Evolutionary conservation across 2,888 invertebrate genomes (phyloP), one percentile per base, ranked within the genome.

Genomic region (Microchrysa polita): DNA sequence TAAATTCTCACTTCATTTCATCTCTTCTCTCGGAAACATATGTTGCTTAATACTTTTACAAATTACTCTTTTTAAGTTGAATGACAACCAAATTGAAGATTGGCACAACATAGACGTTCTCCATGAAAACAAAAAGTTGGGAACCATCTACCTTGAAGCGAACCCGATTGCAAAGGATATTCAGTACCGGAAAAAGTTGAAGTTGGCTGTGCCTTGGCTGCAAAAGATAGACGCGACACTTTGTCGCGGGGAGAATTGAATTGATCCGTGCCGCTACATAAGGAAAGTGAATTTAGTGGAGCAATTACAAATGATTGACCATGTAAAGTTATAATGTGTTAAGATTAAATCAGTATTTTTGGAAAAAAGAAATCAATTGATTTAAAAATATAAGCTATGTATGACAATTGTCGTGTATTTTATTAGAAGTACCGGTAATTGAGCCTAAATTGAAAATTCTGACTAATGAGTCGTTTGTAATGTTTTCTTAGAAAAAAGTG

Each of bases 181-280:
- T 0, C 93, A 92, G 79, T 98, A 98, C 83, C 87, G 98, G 73
- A 89, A 96, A 79, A 98, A 98, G 85, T 87, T 98, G 57, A 97
- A 94, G 85, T 86, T 98, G 73, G 88, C 91, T 1, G 86, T 97
- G 20, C 97, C 98, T 1, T 83, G 82, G 78, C 86, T 99, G 34
- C 88, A 89, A 74, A 98, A 99, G 85, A 94, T 99, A 79, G 99
- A 99, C 87, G 98, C 98, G 9, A 98, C 97, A 9, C 85, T 96
- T 80, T 96, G 95, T 74, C 80, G 81, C 27, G 40, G 40, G 18
- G 69, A 69, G 18, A 55, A 69, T 55, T 69, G 55, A 57, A n/a
- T n/a, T n/a, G 20, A 52, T 2, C 18, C n/a, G 16, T 61, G 7
- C 4, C 7, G 27, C 7, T 34, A 34, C 27, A 7, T 7, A n/a